Percentiles rank a stretch among this genome's conserved stretches.
phyloP scores from a whole-genome alignment of 2,888 invertebrate species.

The Cabera pusaria region DNA sequence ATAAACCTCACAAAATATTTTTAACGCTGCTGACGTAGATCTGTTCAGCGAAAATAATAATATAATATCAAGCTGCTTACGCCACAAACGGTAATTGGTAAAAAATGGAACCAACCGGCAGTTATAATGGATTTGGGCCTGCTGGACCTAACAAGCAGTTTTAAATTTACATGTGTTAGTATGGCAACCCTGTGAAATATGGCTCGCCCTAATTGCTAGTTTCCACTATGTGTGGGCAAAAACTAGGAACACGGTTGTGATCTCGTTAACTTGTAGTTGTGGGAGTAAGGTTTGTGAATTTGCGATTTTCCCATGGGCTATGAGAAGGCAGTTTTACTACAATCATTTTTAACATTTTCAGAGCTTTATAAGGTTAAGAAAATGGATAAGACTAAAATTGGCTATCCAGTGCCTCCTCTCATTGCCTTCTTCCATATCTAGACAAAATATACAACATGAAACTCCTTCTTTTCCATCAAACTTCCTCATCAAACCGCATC shows the following conservation, averaged over 20 bases:
- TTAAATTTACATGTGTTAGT: constrained; percentile 37
- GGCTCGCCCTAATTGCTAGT: constrained; percentile 16
- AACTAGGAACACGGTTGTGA: constrained; percentile 6
- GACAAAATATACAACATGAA: no score
- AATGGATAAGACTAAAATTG: no score
- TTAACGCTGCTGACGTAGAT: not conserved
- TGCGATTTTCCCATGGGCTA: constrained; percentile 4
- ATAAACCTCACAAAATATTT: no score
- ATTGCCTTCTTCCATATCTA: no score
- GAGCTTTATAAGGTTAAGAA: no score
- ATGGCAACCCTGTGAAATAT: constrained; percentile 16
- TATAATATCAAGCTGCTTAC: constrained; percentile 6
- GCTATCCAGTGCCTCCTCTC: no score
- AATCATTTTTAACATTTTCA: no score
- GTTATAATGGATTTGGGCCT: constrained; percentile 38
- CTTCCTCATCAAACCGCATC: no score
- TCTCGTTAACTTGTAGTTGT: not conserved
- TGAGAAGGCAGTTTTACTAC: no score
- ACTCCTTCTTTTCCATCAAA: no score
- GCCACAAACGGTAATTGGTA: constrained; percentile 41
- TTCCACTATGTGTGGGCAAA: constrained; percentile 12
- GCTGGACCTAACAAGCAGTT: constrained; percentile 37
- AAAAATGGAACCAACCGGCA: constrained; percentile 35
- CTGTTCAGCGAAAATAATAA: constrained; percentile 2
- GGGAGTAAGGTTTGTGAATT: constrained; percentile 4